Conservation (phyloP, 1,140 invertebrate species). For the Eciton burchellii region DNA sequence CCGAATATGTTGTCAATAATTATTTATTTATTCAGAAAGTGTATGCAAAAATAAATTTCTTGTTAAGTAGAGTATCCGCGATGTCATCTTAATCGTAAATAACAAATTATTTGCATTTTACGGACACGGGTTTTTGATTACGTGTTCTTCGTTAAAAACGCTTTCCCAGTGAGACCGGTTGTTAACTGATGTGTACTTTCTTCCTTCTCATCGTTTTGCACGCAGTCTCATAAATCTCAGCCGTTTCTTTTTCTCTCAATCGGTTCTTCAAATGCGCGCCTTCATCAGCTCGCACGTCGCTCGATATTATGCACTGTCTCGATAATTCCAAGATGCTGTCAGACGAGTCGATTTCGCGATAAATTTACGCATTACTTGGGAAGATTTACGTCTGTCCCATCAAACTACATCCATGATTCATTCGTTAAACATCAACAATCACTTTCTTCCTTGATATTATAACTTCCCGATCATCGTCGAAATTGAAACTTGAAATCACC, state of each 20-base stretch:
- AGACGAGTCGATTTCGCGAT: conserved; percentile 42
- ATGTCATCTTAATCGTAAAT: background rate
- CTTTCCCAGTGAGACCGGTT: background rate
- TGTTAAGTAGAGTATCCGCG: background rate
- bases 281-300: background rate
- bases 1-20: background rate
- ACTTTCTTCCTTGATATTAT: background rate
- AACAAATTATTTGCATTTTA: conserved; percentile 18
- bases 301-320: conserved; percentile 26
- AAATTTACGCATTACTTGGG: conserved; percentile 19
- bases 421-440: background rate
- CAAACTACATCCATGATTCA: too few relatives aligned
- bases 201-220: background rate
- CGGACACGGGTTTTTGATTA: background rate
- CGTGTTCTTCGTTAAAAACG: background rate
- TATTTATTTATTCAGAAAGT: background rate
- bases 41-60: background rate
- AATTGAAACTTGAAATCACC: background rate
- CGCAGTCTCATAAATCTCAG: background rate
- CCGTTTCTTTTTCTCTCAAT: background rate
- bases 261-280: background rate
- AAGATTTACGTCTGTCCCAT: background rate
- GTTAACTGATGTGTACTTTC: conserved; percentile 7
- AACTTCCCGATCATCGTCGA: background rate
- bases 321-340: conserved; percentile 43